Conservation (phyloP, 2,113 vertebrate species). For the Tinamus guttatus region DNA sequence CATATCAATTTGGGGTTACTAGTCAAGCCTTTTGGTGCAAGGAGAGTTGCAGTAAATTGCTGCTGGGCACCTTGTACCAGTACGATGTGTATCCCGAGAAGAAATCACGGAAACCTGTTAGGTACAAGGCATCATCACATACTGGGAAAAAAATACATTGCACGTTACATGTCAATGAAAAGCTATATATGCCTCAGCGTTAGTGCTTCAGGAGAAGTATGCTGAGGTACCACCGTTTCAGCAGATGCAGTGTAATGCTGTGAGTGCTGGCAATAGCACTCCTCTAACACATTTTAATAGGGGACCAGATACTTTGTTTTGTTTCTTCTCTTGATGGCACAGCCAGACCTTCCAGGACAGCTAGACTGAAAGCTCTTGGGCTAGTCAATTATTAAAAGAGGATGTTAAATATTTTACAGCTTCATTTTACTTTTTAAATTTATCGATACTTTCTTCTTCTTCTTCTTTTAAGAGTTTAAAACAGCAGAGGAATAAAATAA, state of each 20-base stretch:
- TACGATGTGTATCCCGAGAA: neutral
- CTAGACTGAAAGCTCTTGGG: conserved; percentile 24
- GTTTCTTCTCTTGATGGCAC: neutral
- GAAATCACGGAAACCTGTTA: neutral
- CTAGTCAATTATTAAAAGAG: conserved; percentile 57
- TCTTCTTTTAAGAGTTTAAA: neutral
- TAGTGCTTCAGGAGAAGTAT: neutral
- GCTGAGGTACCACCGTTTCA: neutral
- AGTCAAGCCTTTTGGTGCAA: neutral
- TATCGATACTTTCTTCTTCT: neutral
- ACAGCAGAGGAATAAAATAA: neutral
- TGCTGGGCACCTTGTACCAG: neutral
- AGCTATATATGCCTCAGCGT: neutral
- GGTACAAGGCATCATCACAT: neutral
- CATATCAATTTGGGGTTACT: neutral
- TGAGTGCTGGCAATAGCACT: neutral
- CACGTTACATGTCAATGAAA: neutral
- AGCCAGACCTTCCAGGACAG: neutral
- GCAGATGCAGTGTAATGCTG: neutral
- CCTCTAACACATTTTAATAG: conserved; percentile 4
- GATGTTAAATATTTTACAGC: conserved; percentile 57
- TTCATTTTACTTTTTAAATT: neutral
- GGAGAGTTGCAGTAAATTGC: neutral
- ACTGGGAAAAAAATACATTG: neutral
- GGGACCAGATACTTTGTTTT: conserved; percentile 5